Percentiles rank a stretch among this genome's conserved stretches.
These are phyloP conservation scores for Ploceus nigricollis DNA, from an alignment of 2,113 vertebrate genomes.

Conservation along the genomic window DNA sequence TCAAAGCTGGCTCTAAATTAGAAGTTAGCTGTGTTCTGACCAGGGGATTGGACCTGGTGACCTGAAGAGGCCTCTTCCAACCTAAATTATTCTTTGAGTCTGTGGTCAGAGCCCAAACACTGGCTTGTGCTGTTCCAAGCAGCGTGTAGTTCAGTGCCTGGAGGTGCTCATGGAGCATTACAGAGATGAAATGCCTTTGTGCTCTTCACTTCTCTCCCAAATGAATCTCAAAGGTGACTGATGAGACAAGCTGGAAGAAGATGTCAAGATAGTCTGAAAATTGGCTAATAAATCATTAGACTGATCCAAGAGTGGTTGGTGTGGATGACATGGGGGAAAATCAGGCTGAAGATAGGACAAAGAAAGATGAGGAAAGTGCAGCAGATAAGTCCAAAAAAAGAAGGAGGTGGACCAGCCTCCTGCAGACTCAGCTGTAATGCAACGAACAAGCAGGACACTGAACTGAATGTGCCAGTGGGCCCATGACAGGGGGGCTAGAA, in stretches of 20 bases:
- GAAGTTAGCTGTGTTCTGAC: not conserved
- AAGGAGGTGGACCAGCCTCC: not conserved
- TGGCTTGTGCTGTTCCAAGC: not conserved
- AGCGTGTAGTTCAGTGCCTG: rapidly evolving
- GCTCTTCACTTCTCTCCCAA: not conserved
- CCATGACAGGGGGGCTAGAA: not conserved
- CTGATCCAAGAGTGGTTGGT: not conserved
- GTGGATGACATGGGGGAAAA: not conserved
- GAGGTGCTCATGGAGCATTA: not conserved
- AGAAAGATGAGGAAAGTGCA: not conserved
- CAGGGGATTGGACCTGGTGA: not conserved
- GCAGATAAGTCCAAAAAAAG: not conserved
- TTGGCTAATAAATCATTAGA: not conserved
- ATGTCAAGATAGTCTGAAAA: not conserved
- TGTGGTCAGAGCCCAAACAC: not conserved
- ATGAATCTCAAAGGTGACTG: not conserved
- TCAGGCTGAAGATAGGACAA: not conserved
- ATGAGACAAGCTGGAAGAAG: not conserved
- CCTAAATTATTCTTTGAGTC: not conserved
- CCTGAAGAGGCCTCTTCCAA: not conserved
- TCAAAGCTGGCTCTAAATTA: not conserved
- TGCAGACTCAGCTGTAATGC: not conserved
- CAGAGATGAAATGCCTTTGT: not conserved
- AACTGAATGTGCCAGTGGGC: not conserved
- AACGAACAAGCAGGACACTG: not conserved